Conservation (phyloP, 1,140 invertebrate species). For the Aphelenchoides avenae region DNA sequence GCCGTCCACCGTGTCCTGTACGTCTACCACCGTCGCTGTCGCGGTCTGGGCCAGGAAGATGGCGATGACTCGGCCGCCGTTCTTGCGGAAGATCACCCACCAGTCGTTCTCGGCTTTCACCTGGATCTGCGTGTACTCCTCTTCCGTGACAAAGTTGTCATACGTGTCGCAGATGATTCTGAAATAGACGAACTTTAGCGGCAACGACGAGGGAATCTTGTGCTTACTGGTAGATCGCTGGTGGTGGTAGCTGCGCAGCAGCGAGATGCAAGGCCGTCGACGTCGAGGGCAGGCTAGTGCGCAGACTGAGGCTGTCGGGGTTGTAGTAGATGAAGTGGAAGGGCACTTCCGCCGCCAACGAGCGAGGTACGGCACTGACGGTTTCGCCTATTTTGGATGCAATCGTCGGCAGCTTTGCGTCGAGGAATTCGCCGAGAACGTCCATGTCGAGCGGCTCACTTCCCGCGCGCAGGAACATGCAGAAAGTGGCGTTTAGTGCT, state of each 20-base stretch:
- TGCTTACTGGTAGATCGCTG: constrained; percentile 20
- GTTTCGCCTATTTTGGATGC: constrained; percentile 29
- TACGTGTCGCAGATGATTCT: constrained; percentile 35
- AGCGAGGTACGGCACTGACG: constrained; percentile 5
- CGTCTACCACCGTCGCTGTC: constrained; percentile 19
- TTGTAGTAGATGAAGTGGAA: constrained; percentile 40
- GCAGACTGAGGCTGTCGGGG: constrained; percentile 37
- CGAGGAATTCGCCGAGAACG: constrained; percentile 19
- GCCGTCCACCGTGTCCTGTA: too few species aligned
- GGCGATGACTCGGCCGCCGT: constrained; percentile 17
- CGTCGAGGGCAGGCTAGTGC: constrained; percentile 28
- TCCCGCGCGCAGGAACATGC: constrained; percentile 20
- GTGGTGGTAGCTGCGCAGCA: constrained; percentile 4
- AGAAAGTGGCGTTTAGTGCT: constrained; percentile 25
- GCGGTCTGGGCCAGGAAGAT: constrained; percentile 22
- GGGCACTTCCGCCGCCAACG: constrained; percentile 18
- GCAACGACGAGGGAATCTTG: constrained; percentile 8
- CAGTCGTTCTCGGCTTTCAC: constrained; percentile 39
- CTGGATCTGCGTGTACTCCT: constrained; percentile 20
- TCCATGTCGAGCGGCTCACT: constrained; percentile 19
- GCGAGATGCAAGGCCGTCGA: constrained; percentile 1
- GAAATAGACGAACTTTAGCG: constrained; percentile 17
- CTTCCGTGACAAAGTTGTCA: constrained; percentile 27
- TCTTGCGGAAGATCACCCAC: constrained; percentile 40
- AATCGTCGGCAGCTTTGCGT: constrained; percentile 15